Base-by-base conservation (phyloP, 2,888 invertebrate genomes). In the Nyleta sp. region DNA sequence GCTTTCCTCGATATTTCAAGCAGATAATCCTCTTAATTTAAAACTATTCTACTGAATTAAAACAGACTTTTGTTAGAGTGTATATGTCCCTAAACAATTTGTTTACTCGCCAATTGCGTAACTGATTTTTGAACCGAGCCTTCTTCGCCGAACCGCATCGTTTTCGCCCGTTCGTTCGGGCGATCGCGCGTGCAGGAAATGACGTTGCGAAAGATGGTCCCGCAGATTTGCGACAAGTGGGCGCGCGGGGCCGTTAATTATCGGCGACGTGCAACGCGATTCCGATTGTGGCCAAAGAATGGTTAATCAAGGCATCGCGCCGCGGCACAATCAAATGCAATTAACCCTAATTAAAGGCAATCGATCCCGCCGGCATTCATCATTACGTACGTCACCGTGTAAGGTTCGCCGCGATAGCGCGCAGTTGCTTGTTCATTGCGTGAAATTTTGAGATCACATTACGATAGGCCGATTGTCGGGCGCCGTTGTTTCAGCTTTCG, bases 321-420 rank as follows among this genome's bases (percentile, higher is more conserved):
- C 40, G 74, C 68, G 80, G 74, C 79, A 87, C 88, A 88, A 89
- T 89, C 87, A 85, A 79, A 75, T 71, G 83, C 85, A 87, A 88
- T 88, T 88, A 88, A 87, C 84, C 84, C 83, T 87, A 88, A 89
- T 89, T 88, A 88, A 87, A 87, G 82, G 78, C 81, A 82, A 80
- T 83, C 82, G 82, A 83, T 83, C 82, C 81, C 71, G 83, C 86
- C 46, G 85, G 86, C 88, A 86, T 88, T 87, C 84, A 86, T 87
- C 86, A 85, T 73, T 55, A 55, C 67, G 20, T 38, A 64, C 68
- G 67, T 72, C 76, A 31, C 31, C 24, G 57, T 55, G 46, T 52
- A 57, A 18, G 59, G 31, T 50, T 44, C 28, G 33, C 48, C 50
- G 50, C 33, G 13, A 42, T 35, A n/a, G 64, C 22, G 57, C 24